Evolutionary conservation across 2,797 vertebrate species (phyloP), one percentile per base, ranked within the genome.

Genomic region (Naso thynnoides): DNA sequence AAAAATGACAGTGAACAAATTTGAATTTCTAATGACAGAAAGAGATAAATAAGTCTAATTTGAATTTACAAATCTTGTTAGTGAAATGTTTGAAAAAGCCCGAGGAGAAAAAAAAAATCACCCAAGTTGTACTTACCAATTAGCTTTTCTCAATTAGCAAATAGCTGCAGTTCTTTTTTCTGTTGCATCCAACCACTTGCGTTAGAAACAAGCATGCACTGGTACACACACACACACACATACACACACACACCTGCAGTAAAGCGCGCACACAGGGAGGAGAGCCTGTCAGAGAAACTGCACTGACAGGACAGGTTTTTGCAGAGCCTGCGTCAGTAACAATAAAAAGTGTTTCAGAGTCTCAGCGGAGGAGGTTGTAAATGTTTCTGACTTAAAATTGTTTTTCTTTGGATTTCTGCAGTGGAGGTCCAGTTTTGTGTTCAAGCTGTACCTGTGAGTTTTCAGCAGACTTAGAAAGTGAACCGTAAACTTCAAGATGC

Each of bases 351-450:
- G 45, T 59, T 66, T 79, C 75, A 5, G 58, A 21, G 56, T 70
- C 61, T 71, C 72, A 26, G 66, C 27, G 57, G 61, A 72, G 61
- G 41, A 63, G 54, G 64, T 65, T 64, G 48, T 75, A 74, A 76
- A 71, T 67, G 55, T 78, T 62, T 82, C 87, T 64, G 69, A 79
- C 77, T 83, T 86, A 61, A 84, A 64, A 78, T 68, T 52, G 19
- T 53, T 63, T 60, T 49, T 23, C 48, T 13, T 1, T 14, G 56
- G 38, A 57, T 57, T 47, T 73, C 38, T 67, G 31, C n/a, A 10
- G 41, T 39, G 52, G 60, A 76, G 48, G 47, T 76, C 59, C 29
- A 16, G 31, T 5, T 0, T 67, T 42, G 53, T 69, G 62, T 49
- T 71, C 24, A 50, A 26, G 27, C 16, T 58, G 60, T 41, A 61